A percentile compares a stretch with the other conserved stretches of the same genome.
phyloP scores from a whole-genome alignment of 2,888 invertebrate genomes.

The Tethea ocularis region DNA sequence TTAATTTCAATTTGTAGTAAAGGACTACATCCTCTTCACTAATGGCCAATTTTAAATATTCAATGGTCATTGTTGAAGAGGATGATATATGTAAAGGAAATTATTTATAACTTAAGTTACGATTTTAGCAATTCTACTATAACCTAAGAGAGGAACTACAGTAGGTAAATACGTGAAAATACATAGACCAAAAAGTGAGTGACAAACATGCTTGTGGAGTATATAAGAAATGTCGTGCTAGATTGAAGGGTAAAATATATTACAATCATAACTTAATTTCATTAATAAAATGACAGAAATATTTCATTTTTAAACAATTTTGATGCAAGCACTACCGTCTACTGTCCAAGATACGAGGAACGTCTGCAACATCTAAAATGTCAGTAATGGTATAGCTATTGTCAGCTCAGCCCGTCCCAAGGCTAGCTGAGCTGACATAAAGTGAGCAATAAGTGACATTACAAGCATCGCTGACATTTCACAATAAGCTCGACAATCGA shows the following conservation, averaged over 20 bases:
- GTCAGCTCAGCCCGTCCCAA: background rate
- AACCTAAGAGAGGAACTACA: background rate
- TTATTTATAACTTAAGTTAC: background rate
- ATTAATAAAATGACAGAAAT: slow-evolving; percentile 30
- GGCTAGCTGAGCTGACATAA: background rate
- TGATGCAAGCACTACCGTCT: slow-evolving; percentile 58
- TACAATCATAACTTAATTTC: slow-evolving; percentile 19
- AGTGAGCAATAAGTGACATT: background rate
- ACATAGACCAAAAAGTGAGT: slow-evolving; percentile 6
- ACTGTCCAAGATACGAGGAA: slow-evolving; percentile 42
- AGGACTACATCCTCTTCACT: background rate
- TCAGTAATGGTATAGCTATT: background rate
- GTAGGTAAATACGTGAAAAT: background rate
- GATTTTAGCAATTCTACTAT: background rate
- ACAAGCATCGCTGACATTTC: background rate
- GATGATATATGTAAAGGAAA: background rate
- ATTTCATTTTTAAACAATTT: slow-evolving; percentile 32
- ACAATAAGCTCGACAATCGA: slow-evolving; percentile 43
- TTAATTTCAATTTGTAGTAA: too few relatives aligned
- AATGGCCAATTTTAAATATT: background rate
- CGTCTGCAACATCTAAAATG: slow-evolving; percentile 34
- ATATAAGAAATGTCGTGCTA: slow-evolving; percentile 38
- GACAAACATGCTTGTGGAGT: slow-evolving; percentile 24
- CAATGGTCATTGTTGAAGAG: background rate
- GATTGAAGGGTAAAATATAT: slow-evolving; percentile 42